Evolutionary conservation across 2,888 invertebrate species (phyloP).

Genomic region (Agriotes lineatus): DNA sequence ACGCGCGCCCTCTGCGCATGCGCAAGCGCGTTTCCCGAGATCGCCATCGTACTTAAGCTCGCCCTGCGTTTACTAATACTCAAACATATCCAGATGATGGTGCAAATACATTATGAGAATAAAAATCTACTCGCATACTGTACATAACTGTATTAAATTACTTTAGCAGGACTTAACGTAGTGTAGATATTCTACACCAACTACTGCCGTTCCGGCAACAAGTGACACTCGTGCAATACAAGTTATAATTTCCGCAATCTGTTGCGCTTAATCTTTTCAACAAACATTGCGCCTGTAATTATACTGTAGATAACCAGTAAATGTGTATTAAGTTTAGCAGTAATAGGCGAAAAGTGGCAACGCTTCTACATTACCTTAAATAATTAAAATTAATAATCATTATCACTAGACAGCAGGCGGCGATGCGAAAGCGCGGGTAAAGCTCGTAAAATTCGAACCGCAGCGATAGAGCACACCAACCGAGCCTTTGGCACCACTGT

Average conservation of each 20-base stretch:
- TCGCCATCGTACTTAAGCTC: constrained; percentile 59
- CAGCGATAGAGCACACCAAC: constrained; percentile 30
- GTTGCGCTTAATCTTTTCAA: constrained; percentile 37
- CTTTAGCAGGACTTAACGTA: constrained; percentile 51
- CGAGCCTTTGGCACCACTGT: constrained; percentile 39
- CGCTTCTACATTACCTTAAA: constrained; percentile 50
- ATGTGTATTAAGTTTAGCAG: constrained; percentile 48
- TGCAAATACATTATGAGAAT: constrained; percentile 60
- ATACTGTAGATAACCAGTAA: constrained; percentile 53
- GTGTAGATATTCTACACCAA: constrained; percentile 44
- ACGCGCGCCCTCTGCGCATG: constrained; percentile 46
- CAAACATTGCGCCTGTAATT: constrained; percentile 45
- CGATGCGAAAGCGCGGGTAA: constrained; percentile 42
- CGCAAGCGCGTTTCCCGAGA: constrained; percentile 38
- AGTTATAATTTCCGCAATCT: constrained; percentile 41
- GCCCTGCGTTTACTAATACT: constrained; percentile 59
- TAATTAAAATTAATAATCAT: constrained; percentile 51
- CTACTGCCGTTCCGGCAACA: constrained; percentile 38
- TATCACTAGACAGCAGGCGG: constrained; percentile 52
- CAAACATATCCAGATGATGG: constrained; percentile 65
- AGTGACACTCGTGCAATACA: constrained; percentile 44
- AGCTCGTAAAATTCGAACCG: constrained; percentile 24
- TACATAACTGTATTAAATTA: constrained; percentile 49
- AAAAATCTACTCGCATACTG: constrained; percentile 57
- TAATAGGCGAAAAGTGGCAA: constrained; percentile 48